These are phyloP conservation scores for Ataeniobius toweri DNA, from an alignment of 2,797 vertebrate genomes.

Conservation along the genomic window DNA sequence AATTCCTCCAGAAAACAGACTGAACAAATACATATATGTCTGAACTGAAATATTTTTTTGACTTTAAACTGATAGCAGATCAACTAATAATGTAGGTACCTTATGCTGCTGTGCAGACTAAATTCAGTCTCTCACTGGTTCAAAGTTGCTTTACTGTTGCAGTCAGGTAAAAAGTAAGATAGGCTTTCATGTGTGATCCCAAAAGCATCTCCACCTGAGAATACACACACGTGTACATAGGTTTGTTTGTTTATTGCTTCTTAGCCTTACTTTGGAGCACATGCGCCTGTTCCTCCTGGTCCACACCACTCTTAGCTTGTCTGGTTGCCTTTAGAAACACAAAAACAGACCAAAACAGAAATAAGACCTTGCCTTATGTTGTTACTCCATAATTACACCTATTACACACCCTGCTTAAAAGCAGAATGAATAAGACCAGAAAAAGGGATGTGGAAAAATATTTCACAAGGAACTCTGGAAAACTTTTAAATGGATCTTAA, in stretches of 20 bases:
- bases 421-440: neutral
- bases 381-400: neutral
- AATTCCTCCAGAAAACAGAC: neutral
- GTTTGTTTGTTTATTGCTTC: constrained; percentile 4
- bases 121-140: neutral
- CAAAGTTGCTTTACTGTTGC: neutral
- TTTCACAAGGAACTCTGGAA: neutral
- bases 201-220: neutral
- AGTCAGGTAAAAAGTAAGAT: neutral
- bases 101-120: neutral
- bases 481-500: neutral
- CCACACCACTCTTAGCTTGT: constrained; percentile 93
- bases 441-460: neutral
- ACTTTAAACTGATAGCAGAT: constrained; percentile 2
- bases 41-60: no score
- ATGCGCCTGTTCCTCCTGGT: constrained; percentile 89
- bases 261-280: constrained; percentile 88
- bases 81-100: neutral
- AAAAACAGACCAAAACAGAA: constrained; percentile 43
- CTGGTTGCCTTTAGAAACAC: constrained; percentile 85
- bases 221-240: neutral
- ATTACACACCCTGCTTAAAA: constrained; percentile 7
- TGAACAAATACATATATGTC: neutral
- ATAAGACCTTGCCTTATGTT: neutral
- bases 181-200: neutral